phyloP scores from a whole-genome alignment of 2,797 vertebrate genomes.

The Lacerta bilineata region DNA sequence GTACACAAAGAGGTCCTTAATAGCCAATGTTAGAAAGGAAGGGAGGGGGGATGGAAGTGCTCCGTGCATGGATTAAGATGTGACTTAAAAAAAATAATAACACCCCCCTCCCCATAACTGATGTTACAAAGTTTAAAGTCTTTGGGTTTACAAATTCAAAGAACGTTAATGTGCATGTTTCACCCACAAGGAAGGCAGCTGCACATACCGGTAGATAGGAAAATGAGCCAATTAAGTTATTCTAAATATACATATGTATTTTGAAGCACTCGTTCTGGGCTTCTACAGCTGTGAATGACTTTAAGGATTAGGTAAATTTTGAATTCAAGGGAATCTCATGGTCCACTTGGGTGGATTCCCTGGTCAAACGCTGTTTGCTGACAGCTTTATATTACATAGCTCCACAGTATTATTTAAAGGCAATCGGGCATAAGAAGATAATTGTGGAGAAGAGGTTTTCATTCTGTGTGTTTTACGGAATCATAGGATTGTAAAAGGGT shows the following conservation, averaged over 20 bases:
- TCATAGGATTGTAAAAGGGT: not conserved
- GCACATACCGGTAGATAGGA: conserved; percentile 58
- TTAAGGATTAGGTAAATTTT: conserved; percentile 64
- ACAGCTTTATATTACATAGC: conserved; percentile 44
- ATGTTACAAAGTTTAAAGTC: conserved; percentile 73
- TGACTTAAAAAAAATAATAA: conserved; percentile 36
- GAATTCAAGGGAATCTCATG: conserved; percentile 58
- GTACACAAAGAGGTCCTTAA: conserved; percentile 65
- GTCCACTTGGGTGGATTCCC: conserved; percentile 62
- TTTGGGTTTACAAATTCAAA: conserved; percentile 67
- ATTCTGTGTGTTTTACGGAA: not conserved
- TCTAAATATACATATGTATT: conserved; percentile 52
- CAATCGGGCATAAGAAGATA: conserved; percentile 26
- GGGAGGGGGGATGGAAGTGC: conserved; percentile 62
- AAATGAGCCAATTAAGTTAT: conserved; percentile 73
- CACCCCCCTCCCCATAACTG: conserved; percentile 53
- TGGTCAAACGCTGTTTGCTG: conserved; percentile 29
- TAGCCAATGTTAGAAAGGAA: conserved; percentile 47
- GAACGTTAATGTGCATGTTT: conserved; percentile 75
- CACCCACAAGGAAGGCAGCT: conserved; percentile 68
- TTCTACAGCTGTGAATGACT: conserved; percentile 71
- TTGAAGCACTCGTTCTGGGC: conserved; percentile 71
- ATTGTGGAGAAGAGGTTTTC: conserved; percentile 42
- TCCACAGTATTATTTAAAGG: conserved; percentile 43
- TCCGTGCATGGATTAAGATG: conserved; percentile 57